Evolutionary conservation across 2,113 vertebrate genomes (phyloP).

Genomic region (Notechis scutatus): DNA sequence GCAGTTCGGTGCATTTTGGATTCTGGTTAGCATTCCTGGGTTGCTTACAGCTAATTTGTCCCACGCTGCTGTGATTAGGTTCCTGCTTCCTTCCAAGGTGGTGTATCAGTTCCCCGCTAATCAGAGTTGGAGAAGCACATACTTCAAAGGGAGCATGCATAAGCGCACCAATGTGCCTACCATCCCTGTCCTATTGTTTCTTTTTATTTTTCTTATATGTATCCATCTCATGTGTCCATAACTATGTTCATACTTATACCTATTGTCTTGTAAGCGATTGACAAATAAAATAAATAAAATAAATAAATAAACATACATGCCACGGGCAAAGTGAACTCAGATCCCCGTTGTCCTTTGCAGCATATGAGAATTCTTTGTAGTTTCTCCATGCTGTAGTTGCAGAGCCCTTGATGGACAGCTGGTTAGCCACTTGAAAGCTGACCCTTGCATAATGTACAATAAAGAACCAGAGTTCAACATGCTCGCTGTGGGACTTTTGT

Average conservation of each 20-base stretch:
- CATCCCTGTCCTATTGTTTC: too few species aligned
- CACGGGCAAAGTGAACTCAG: not conserved
- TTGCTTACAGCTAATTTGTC: not conserved
- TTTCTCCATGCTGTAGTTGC: not conserved
- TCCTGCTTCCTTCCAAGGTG: accelerated
- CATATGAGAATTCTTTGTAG: not conserved
- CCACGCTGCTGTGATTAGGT: not conserved
- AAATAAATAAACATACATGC: too few species aligned
- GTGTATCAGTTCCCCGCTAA: not conserved
- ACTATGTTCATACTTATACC: too few species aligned
- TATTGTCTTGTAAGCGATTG: too few species aligned
- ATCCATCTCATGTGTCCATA: too few species aligned
- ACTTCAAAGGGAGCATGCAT: too few species aligned
- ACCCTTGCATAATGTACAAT: not conserved
- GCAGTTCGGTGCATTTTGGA: not conserved
- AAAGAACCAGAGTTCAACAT: constrained; percentile 16
- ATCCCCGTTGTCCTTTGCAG: not conserved
- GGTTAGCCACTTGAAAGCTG: constrained; percentile 4
- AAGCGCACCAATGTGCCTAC: too few species aligned
- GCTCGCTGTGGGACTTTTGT: not conserved
- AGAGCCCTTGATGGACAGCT: not conserved
- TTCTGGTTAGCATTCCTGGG: not conserved
- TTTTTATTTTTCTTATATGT: too few species aligned
- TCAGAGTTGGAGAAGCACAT: not conserved
- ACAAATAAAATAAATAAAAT: too few species aligned